Conservation (phyloP, 1,140 invertebrate genomes). For the Anastrepha obliqua region DNA sequence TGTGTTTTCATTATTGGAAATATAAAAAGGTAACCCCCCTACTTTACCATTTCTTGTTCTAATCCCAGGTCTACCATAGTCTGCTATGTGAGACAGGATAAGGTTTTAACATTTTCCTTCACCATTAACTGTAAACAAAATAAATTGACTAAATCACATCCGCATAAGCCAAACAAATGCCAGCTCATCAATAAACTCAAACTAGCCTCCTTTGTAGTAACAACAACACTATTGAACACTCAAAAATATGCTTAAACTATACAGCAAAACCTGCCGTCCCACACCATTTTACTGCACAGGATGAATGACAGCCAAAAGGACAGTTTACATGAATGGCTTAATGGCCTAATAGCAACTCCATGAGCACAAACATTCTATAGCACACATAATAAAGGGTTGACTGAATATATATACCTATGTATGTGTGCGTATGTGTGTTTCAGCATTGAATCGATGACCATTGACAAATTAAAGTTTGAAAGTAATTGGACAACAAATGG, state of each 20-base stretch:
- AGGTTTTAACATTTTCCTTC: neutral
- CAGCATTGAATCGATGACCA: conserved; percentile 10
- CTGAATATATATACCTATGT: neutral
- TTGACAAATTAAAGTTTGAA: conserved; percentile 52
- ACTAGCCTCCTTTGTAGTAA: neutral
- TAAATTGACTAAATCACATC: conserved; percentile 6
- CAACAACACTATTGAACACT: neutral
- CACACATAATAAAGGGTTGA: neutral
- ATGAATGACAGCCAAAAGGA: conserved; percentile 29
- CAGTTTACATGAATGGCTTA: conserved; percentile 43
- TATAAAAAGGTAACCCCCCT: no score
- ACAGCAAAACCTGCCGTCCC: neutral
- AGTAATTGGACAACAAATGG: conserved; percentile 48
- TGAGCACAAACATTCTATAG: neutral
- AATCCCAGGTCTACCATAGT: no score
- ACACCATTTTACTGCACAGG: neutral
- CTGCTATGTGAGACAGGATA: no score
- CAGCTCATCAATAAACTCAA: conserved; percentile 38
- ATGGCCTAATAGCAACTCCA: neutral
- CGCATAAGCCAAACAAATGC: conserved; percentile 42
- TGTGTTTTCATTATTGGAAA: no score
- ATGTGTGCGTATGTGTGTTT: neutral
- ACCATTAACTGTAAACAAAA: neutral
- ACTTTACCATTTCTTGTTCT: no score
- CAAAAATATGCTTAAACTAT: neutral